Conservation (phyloP, 2,888 invertebrate species). For the Clivina fossor region DNA sequence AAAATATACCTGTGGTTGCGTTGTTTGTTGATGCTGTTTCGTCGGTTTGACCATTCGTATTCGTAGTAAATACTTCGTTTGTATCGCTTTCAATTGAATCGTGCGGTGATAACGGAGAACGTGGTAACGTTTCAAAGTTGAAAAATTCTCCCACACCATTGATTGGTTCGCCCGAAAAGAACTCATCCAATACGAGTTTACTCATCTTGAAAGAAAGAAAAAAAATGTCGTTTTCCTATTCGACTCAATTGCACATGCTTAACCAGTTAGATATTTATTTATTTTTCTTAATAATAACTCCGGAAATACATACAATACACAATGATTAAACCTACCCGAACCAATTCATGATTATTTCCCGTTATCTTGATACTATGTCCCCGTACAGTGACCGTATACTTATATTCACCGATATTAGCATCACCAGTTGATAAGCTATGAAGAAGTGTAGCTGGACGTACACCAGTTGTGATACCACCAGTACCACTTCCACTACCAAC, state of each 20-base stretch:
- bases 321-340: slow-evolving; percentile 74
- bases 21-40: not conserved
- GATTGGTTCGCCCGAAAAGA: slow-evolving; percentile 61
- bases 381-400: slow-evolving; percentile 78
- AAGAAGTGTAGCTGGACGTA: slow-evolving; percentile 63
- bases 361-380: slow-evolving; percentile 79
- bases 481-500: slow-evolving; percentile 45
- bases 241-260: slow-evolving; percentile 7
- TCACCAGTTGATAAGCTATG: slow-evolving; percentile 84
- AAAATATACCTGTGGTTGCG: slow-evolving; percentile 6
- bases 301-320: too few relatives aligned
- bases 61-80: not conserved
- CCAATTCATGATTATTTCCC: slow-evolving; percentile 83
- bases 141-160: slow-evolving; percentile 52
- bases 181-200: slow-evolving; percentile 84
- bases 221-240: not conserved
- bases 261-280: too few relatives aligned
- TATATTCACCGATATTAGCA: slow-evolving; percentile 83
- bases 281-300: too few relatives aligned
- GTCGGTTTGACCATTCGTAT: slow-evolving; percentile 10
- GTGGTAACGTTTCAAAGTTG: slow-evolving; percentile 52
- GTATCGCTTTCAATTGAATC: slow-evolving; percentile 9
- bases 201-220: slow-evolving; percentile 65
- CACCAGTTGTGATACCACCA: slow-evolving; percentile 61
- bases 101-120: slow-evolving; percentile 41